These are phyloP conservation scores for Anastatus disparis DNA, from an alignment of 1,140 invertebrate genomes.

Conservation along the genomic window DNA sequence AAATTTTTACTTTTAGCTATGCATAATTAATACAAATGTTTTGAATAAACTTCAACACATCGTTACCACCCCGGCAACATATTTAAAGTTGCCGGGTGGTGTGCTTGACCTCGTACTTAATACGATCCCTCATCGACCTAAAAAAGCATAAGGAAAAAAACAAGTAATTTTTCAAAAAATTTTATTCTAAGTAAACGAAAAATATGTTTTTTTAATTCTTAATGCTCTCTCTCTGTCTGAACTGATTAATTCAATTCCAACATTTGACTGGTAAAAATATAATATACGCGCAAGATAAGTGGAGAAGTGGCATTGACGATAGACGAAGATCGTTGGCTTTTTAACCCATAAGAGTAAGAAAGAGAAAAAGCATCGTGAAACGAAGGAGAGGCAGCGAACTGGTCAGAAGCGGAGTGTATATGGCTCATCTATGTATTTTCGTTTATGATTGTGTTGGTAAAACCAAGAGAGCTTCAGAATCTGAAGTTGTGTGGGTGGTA, in stretches of 20 bases:
- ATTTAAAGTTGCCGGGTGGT: constrained; percentile 25
- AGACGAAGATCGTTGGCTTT: background rate
- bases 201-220: too few species aligned
- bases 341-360: background rate
- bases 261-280: background rate
- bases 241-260: constrained; percentile 1
- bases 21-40: too few species aligned
- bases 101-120: background rate
- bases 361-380: constrained; percentile 33
- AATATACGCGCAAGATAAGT: constrained; percentile 12
- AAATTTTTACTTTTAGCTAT: too few species aligned
- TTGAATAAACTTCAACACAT: too few species aligned
- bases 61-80: too few species aligned
- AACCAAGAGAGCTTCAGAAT: too few species aligned
- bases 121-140: too few species aligned
- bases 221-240: too few species aligned
- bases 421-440: background rate
- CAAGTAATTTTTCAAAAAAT: too few species aligned
- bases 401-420: constrained; percentile 52
- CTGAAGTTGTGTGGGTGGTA: background rate
- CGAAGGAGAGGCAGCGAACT: constrained; percentile 44
- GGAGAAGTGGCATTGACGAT: constrained; percentile 38
- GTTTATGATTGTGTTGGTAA: background rate
- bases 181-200: too few species aligned
- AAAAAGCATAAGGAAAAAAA: too few species aligned